These are phyloP conservation scores for Eclectus roratus DNA, from an alignment of 2,113 vertebrate species.

Conservation along the genomic window DNA sequence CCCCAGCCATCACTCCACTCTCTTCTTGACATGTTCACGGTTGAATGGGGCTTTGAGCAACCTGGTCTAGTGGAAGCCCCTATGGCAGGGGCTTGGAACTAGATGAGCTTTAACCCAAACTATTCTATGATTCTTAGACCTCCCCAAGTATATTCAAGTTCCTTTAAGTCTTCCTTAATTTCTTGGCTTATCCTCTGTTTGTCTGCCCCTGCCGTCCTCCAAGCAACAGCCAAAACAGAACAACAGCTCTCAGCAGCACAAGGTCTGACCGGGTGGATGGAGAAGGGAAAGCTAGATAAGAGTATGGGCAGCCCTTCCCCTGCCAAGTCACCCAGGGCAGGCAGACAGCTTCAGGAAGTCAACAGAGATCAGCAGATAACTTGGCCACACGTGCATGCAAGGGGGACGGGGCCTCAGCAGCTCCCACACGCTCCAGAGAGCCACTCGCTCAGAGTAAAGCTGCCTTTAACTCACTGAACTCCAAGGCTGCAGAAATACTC, in stretches of 20 bases:
- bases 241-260: not conserved
- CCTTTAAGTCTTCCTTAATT: not conserved
- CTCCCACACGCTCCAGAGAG: not conserved
- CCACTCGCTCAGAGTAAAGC: not conserved
- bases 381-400: rapidly evolving
- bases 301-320: not conserved
- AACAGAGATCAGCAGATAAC: not conserved
- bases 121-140: not conserved
- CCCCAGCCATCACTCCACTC: not conserved
- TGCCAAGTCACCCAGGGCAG: not conserved
- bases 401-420: not conserved
- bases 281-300: not conserved
- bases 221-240: not conserved
- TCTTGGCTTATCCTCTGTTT: not conserved
- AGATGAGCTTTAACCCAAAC: not conserved
- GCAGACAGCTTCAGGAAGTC: not conserved
- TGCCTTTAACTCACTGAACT: not conserved
- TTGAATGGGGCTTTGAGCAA: not conserved
- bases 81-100: not conserved
- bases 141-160: not conserved
- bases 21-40: not conserved
- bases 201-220: not conserved
- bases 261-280: not conserved
- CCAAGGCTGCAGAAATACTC: not conserved
- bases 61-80: not conserved